Conservation (phyloP, 2,888 invertebrate genomes). For the Mystacides longicornis region DNA sequence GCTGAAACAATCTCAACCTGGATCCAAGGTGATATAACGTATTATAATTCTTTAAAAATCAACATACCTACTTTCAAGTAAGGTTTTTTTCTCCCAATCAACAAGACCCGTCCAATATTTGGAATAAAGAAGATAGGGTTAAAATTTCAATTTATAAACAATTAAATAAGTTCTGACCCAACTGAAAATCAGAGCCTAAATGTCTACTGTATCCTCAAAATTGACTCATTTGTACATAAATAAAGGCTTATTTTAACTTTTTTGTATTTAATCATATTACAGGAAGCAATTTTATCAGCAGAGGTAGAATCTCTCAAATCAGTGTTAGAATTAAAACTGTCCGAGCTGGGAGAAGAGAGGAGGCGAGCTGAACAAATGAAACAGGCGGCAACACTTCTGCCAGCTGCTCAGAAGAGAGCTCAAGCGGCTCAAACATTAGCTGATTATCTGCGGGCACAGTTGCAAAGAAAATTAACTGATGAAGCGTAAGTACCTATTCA, state of each 20-base stretch:
- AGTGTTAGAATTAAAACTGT: conserved; percentile 81
- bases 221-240: no score
- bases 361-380: conserved; percentile 62
- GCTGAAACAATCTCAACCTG: conserved; percentile 9
- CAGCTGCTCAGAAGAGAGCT: conserved; percentile 64
- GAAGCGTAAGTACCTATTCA: conserved; percentile 64
- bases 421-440: conserved; percentile 72
- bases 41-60: background rate
- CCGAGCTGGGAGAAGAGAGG: conserved; percentile 72
- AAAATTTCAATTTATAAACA: no score
- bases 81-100: no score
- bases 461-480: conserved; percentile 58
- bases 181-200: no score
- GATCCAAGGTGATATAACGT: conserved; percentile 13
- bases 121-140: no score
- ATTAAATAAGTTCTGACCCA: no score
- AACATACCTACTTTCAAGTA: background rate
- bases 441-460: conserved; percentile 76
- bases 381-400: conserved; percentile 68
- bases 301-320: conserved; percentile 79
- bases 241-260: background rate
- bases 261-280: conserved; percentile 12
- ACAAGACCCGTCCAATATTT: no score
- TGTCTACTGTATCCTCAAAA: no score
- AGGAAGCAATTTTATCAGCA: conserved; percentile 50